Percentiles rank a stretch among this genome's conserved stretches.
Conservation (phyloP, 1,140 invertebrate species). For the Polyergus mexicanus region DNA sequence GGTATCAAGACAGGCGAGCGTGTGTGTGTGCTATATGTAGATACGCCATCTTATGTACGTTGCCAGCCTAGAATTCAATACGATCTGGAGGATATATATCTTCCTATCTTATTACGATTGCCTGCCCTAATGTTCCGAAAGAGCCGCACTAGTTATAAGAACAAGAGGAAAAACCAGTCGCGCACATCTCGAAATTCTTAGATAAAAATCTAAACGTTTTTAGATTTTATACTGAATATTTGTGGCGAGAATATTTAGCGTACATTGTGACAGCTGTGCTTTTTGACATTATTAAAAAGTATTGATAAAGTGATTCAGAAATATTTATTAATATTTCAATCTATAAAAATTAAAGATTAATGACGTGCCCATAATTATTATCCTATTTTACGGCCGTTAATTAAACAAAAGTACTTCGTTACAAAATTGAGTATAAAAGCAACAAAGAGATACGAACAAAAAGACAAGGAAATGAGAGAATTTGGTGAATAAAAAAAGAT, state of each 20-base stretch:
- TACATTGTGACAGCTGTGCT: background rate
- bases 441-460: no score
- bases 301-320: no score
- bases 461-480: no score
- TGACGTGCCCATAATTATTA: background rate
- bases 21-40: conserved; percentile 20
- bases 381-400: no score
- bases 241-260: background rate
- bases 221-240: conserved; percentile 2
- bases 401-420: background rate
- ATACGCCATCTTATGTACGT: conserved; percentile 45
- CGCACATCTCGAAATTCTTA: background rate
- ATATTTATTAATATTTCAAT: no score
- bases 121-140: conserved; percentile 34
- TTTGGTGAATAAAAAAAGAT: background rate
- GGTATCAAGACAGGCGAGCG: conserved; percentile 44
- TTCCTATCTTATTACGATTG: conserved; percentile 65
- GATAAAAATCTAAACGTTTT: background rate
- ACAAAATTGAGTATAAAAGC: background rate
- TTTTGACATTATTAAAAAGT: no score
- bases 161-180: background rate
- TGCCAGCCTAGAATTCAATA: background rate
- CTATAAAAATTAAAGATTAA: background rate
- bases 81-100: conserved; percentile 58
- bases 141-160: conserved; percentile 5